Percentiles rank a stretch among this genome's conserved stretches.
phyloP scores from a whole-genome alignment of 2,888 invertebrate species.

The Hyppa rectilinea region DNA sequence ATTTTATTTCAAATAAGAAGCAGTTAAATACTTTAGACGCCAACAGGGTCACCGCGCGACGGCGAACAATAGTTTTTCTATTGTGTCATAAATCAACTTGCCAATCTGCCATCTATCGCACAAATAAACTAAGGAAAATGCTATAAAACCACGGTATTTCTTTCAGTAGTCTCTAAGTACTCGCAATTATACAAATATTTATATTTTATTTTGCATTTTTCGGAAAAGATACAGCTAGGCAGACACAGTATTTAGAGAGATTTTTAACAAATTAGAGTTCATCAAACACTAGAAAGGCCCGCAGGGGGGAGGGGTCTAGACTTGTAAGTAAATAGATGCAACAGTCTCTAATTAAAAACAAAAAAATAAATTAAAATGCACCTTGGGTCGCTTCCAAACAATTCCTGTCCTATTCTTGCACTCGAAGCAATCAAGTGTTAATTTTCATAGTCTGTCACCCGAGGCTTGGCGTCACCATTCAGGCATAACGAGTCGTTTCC shows the following conservation, averaged over 20 bases:
- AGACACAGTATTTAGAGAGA: too few relatives aligned
- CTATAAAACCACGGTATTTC: not conserved
- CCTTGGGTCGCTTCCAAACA: slow-evolving; percentile 64
- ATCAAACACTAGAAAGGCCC: too few relatives aligned
- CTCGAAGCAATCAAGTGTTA: slow-evolving; percentile 80
- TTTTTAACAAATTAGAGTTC: too few relatives aligned
- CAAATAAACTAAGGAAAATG: not conserved
- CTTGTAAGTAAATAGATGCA: not conserved
- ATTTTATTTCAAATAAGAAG: not conserved
- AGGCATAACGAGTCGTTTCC: slow-evolving; percentile 63
- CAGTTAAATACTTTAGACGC: too few relatives aligned
- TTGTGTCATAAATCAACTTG: not conserved
- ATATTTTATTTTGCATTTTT: too few relatives aligned
- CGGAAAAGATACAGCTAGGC: too few relatives aligned
- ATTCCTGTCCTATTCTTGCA: slow-evolving; percentile 67
- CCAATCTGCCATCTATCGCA: not conserved
- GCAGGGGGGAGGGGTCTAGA: too few relatives aligned
- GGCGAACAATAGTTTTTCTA: too few relatives aligned
- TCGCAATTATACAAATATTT: not conserved
- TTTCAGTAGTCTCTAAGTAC: not conserved
- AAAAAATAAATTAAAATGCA: not conserved
- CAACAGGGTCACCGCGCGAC: too few relatives aligned
- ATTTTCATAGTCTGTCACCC: slow-evolving; percentile 78
- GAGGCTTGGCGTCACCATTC: slow-evolving; percentile 48
- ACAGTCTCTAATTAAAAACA: not conserved